These are phyloP conservation scores for Dicrostonyx torquatus DNA, from an alignment of 2,797 vertebrate genomes.

Conservation along the genomic window DNA sequence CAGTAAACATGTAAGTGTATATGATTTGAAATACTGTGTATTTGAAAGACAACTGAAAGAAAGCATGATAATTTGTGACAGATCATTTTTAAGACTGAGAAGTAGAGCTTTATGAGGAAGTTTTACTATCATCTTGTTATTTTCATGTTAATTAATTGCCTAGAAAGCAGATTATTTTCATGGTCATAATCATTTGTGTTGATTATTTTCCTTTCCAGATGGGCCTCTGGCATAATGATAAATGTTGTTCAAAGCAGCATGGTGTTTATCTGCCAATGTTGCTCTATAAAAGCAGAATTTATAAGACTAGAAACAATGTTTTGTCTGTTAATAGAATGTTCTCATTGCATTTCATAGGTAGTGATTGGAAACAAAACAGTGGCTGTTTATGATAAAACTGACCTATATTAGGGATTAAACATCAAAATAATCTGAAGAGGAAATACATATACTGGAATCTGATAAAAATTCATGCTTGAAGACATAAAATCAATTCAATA, in stretches of 20 bases:
- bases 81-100: background rate
- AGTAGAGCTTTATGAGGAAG: background rate
- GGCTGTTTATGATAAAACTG: conserved; percentile 19
- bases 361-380: conserved; percentile 12
- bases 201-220: conserved; percentile 78
- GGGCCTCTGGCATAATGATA: conserved; percentile 79
- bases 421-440: conserved; percentile 34
- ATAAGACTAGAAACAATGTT: conserved; percentile 59
- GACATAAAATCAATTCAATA: background rate
- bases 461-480: background rate
- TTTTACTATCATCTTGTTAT: conserved; percentile 25
- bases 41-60: background rate
- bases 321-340: conserved; percentile 55
- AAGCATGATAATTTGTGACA: background rate
- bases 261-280: conserved; percentile 81
- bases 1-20: background rate
- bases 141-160: conserved; percentile 55
- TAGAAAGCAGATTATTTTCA: conserved; percentile 67
- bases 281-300: conserved; percentile 71
- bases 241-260: conserved; percentile 80
- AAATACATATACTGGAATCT: background rate
- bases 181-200: conserved; percentile 74
- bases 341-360: background rate
- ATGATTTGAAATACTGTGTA: background rate
- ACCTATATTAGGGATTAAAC: conserved; percentile 21